These are phyloP conservation scores for Nothobranchius kuhntae DNA, from an alignment of 2,113 vertebrate genomes.

Conservation along the genomic window DNA sequence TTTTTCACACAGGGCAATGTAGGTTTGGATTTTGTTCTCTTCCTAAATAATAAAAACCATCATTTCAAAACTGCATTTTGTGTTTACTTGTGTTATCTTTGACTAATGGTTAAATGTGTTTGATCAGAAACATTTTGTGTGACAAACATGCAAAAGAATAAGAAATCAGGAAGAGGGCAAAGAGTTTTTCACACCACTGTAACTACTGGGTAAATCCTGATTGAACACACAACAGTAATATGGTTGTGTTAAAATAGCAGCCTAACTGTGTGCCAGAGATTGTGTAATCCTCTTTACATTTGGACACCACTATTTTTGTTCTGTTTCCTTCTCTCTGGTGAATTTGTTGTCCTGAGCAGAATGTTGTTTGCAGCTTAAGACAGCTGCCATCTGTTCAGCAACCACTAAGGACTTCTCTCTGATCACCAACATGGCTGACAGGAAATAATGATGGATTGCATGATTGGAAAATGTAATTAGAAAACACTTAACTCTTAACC, in stretches of 20 bases:
- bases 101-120: too few species aligned
- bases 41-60: too few species aligned
- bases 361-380: slow-evolving; percentile 49
- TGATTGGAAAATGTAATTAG: slow-evolving; percentile 42
- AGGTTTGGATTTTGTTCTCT: too few species aligned
- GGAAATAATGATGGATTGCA: slow-evolving; percentile 45
- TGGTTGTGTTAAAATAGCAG: slow-evolving; percentile 28
- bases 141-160: too few species aligned
- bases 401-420: slow-evolving; percentile 29
- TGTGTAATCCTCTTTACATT: slow-evolving; percentile 11
- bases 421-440: slow-evolving; percentile 32
- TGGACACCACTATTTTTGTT: background rate
- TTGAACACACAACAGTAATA: slow-evolving; percentile 20
- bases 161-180: too few species aligned
- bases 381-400: slow-evolving; percentile 55
- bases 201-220: background rate
- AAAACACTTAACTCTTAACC: slow-evolving; percentile 24
- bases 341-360: slow-evolving; percentile 35
- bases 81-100: too few species aligned
- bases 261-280: slow-evolving; percentile 1
- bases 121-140: too few species aligned
- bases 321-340: slow-evolving; percentile 1
- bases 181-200: too few species aligned
- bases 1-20: too few species aligned
- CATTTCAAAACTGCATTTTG: too few species aligned